These are phyloP conservation scores for Allobates femoralis DNA, from an alignment of 2,797 vertebrate genomes.

Conservation along the genomic window DNA sequence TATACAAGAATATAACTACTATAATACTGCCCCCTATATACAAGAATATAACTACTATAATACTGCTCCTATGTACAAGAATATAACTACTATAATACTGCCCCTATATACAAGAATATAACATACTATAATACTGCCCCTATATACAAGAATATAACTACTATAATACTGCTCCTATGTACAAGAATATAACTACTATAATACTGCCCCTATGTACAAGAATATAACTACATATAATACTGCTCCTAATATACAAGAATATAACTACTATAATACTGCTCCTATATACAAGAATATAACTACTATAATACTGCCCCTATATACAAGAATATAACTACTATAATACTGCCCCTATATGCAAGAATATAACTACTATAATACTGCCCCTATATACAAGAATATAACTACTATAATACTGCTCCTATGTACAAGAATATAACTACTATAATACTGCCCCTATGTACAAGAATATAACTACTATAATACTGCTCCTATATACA, in stretches of 20 bases:
- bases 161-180: constrained; percentile 1
- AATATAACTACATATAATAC: constrained; percentile 15
- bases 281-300: not conserved
- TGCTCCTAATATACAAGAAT: not conserved
- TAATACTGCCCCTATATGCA: too few species aligned
- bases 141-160: constrained; percentile 7
- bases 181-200: constrained; percentile 5
- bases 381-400: not conserved
- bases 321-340: not conserved
- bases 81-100: not conserved
- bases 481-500: not conserved
- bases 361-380: constrained; percentile 9
- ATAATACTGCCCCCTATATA: too few species aligned
- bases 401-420: constrained; percentile 10
- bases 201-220: constrained; percentile 4
- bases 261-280: constrained; percentile 7
- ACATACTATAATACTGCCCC: not conserved
- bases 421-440: constrained; percentile 4
- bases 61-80: too few species aligned
- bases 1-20: too few species aligned
- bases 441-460: not conserved
- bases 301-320: constrained; percentile 2
- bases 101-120: constrained; percentile 6
- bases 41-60: too few species aligned
- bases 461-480: constrained; percentile 6